phyloP scores from a whole-genome alignment of 2,888 invertebrate genomes.

The Temnothorax ravouxi region DNA sequence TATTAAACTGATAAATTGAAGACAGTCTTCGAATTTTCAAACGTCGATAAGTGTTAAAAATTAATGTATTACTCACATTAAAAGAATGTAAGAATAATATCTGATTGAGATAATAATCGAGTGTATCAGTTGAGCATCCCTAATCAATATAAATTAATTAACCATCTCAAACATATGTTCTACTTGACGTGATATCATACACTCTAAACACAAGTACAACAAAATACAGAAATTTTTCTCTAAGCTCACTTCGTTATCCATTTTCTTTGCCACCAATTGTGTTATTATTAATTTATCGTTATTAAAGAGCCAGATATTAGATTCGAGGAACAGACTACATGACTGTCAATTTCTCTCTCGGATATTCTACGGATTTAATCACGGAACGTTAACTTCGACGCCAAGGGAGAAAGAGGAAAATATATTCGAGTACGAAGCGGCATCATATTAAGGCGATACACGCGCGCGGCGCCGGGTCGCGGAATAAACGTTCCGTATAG shows the following conservation, averaged over 20 bases:
- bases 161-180: conserved; percentile 2
- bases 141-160: conserved; percentile 20
- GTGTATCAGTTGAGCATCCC: conserved; percentile 1
- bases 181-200: not conserved
- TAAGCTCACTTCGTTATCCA: not conserved
- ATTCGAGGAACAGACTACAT: not conserved
- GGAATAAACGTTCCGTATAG: conserved; percentile 58
- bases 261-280: not conserved
- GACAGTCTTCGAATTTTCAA: not conserved
- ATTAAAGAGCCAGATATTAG: not conserved
- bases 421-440: conserved; percentile 44
- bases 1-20: not conserved
- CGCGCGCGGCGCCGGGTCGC: conserved; percentile 40
- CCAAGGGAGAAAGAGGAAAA: conserved; percentile 29
- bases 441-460: conserved; percentile 44
- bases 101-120: conserved; percentile 37
- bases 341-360: conserved; percentile 7
- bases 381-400: not conserved
- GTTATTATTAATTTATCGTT: conserved; percentile 18
- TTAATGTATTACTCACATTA: conserved; percentile 24
- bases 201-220: not conserved
- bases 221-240: not conserved
- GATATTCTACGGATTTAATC: conserved; percentile 20
- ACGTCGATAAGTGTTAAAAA: not conserved
- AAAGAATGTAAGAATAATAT: not conserved